These are phyloP conservation scores for Sebastolobus altivelis DNA, from an alignment of 2,797 vertebrate genomes.

Conservation along the genomic window DNA sequence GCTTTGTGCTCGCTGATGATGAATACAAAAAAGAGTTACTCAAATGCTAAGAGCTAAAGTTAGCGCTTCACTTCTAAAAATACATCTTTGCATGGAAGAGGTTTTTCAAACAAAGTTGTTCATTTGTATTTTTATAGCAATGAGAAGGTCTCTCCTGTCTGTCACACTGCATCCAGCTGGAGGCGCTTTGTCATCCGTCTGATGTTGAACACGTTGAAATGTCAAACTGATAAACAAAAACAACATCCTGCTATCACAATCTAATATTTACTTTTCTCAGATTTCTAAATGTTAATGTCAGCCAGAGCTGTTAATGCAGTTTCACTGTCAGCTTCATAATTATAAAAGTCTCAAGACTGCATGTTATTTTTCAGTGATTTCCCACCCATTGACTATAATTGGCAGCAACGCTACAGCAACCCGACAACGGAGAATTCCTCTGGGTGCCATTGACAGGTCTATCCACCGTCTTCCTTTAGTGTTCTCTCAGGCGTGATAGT, in stretches of 20 bases:
- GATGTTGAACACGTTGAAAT: constrained; percentile 10
- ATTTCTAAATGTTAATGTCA: background rate
- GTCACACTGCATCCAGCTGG: background rate
- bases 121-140: constrained; percentile 18
- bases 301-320: background rate
- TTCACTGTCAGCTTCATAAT: background rate
- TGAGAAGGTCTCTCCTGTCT: background rate
- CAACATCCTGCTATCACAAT: background rate
- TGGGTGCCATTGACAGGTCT: constrained; percentile 59
- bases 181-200: constrained; percentile 2
- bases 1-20: background rate
- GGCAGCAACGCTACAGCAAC: background rate
- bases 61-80: constrained; percentile 20
- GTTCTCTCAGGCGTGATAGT: constrained; percentile 45
- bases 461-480: constrained; percentile 31
- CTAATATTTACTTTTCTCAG: constrained; percentile 1
- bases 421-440: constrained; percentile 11
- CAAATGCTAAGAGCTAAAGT: background rate
- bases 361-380: constrained; percentile 11
- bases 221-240: constrained; percentile 9
- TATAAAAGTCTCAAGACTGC: background rate
- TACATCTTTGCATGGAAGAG: constrained; percentile 21
- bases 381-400: constrained; percentile 19
- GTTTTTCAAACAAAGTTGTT: constrained; percentile 25
- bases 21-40: background rate